Percentiles rank a stretch among this genome's conserved stretches.
phyloP scores from a whole-genome alignment of 2,888 invertebrate species.

The Aphidoletes aphidimyza region DNA sequence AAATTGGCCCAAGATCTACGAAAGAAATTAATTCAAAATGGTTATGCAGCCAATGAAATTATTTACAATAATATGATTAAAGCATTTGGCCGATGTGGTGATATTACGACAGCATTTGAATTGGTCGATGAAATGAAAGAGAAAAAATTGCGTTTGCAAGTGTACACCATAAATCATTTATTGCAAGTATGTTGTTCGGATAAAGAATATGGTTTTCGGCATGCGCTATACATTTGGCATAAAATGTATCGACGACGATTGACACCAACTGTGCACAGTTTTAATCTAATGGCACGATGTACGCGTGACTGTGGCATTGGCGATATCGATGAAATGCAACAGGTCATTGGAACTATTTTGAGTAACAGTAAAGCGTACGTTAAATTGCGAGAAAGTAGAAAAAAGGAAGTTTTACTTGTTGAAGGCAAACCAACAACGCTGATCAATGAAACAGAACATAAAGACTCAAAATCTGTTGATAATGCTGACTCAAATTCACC shows the following conservation, averaged over 20 bases:
- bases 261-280: conserved; percentile 77
- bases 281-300: conserved; percentile 83
- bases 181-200: conserved; percentile 87
- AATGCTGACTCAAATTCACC: too few relatives aligned
- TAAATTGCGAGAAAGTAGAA: conserved; percentile 31
- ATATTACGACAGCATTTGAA: conserved; percentile 79
- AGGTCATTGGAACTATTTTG: conserved; percentile 67
- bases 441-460: conserved; percentile 40
- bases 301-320: conserved; percentile 86
- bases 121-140: conserved; percentile 86
- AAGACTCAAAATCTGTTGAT: too few relatives aligned
- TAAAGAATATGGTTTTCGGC: conserved; percentile 80
- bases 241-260: conserved; percentile 77
- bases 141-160: conserved; percentile 71
- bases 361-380: conserved; percentile 27
- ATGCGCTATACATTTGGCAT: conserved; percentile 87
- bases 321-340: conserved; percentile 70
- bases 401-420: conserved; percentile 55
- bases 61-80: conserved; percentile 92
- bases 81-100: conserved; percentile 87
- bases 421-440: conserved; percentile 55
- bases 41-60: conserved; percentile 75
- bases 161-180: conserved; percentile 80
- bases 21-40: conserved; percentile 75
- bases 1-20: conserved; percentile 75